Evolutionary conservation across 2,888 invertebrate genomes (phyloP), one percentile per base, ranked within the genome.

Genomic region (Sepiola atlantica): DNA sequence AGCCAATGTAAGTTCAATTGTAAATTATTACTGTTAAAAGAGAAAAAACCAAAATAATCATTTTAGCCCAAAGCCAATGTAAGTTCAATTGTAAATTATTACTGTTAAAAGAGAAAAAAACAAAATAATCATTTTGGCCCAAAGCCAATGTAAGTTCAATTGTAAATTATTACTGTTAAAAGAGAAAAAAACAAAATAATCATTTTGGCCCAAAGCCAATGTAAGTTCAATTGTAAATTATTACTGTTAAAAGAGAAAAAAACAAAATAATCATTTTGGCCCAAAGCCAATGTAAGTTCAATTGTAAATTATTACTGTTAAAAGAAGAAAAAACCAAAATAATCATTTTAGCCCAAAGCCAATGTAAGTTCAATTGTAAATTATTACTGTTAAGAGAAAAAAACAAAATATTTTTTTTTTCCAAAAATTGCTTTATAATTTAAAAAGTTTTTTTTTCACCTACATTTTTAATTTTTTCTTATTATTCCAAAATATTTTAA

Each of bases 101-200:
- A n/a, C n/a, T n/a, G n/a, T n/a, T n/a, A n/a, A n/a, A n/a, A n/a
- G n/a, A n/a, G n/a, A n/a, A n/a, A n/a, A n/a, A n/a, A n/a, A 98
- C 97, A 98, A 98, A 96, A 98, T 99, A 94, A 98, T 98, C 94
- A 98, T 98, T 97, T 98, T 98, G 35, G 97, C 97, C 10, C 96
- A 96, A 94, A 95, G 95, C 94, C 96, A 97, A 95, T 97, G 97
- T 97, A 96, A 94, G 95, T 92, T 24, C 18, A 32, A 90, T 90
- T 32, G 12, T 77, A n/a, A n/a, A 77, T n/a, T 77, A n/a, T 14
- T n/a, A n/a, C n/a, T n/a, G n/a, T n/a, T n/a, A n/a, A n/a, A n/a
- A n/a, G n/a, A n/a, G n/a, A n/a, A n/a, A n/a, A n/a, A n/a, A n/a
- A 98, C 97, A 98, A 98, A 96, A 98, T 99, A 94, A 98, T 98